A percentile compares a stretch with the other conserved stretches of the same genome.
Conservation (phyloP, 2,888 invertebrate genomes). For the Drosophila lacicola region DNA sequence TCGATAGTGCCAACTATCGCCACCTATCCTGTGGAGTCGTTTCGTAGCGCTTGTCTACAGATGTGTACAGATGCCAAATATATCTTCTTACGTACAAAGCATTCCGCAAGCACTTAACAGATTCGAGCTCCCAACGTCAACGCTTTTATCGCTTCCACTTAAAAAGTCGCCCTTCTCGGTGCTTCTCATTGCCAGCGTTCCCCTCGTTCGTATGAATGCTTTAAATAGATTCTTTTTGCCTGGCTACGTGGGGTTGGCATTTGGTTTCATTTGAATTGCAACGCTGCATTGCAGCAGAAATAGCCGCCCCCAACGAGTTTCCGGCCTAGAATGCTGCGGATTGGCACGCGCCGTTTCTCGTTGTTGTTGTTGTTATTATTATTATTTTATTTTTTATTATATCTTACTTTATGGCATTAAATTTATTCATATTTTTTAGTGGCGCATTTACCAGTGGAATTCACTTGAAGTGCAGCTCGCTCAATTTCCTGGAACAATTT, state of each 20-base stretch:
- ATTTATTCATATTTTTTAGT: conserved; percentile 69
- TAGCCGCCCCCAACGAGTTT: conserved; percentile 47
- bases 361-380: conserved; percentile 15
- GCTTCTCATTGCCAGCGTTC: conserved; percentile 33
- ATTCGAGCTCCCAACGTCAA: not conserved
- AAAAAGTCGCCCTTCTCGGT: conserved; percentile 22
- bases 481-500: conserved; percentile 74
- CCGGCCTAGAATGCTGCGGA: conserved; percentile 42
- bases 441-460: conserved; percentile 44
- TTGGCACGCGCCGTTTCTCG: conserved; percentile 60
- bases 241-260: conserved; percentile 29
- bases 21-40: too few species aligned
- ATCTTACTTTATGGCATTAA: conserved; percentile 50
- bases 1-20: too few species aligned
- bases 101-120: not conserved
- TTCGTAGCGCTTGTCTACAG: too few species aligned
- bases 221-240: conserved; percentile 48
- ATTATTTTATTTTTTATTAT: conserved; percentile 12
- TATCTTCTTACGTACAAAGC: too few species aligned
- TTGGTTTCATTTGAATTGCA: conserved; percentile 51
- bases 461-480: conserved; percentile 67
- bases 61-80: too few species aligned
- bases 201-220: conserved; percentile 8
- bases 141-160: conserved; percentile 47
- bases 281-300: conserved; percentile 26